These are phyloP conservation scores for Melanerpes aurifrons DNA, from an alignment of 2,113 vertebrate genomes.

Conservation along the genomic window DNA sequence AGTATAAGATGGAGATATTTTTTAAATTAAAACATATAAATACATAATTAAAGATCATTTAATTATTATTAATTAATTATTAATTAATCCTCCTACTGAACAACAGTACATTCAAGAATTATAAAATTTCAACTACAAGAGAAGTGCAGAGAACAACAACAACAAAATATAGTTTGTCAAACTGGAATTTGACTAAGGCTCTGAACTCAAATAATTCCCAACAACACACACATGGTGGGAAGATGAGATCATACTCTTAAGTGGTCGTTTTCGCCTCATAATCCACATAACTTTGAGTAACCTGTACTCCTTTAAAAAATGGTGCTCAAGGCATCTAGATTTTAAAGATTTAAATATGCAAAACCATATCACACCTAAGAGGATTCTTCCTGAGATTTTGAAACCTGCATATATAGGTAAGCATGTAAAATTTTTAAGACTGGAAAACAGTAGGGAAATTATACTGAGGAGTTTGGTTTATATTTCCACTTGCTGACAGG, in stretches of 20 bases:
- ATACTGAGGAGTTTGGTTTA: not conserved
- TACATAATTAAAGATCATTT: not conserved
- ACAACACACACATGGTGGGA: not conserved
- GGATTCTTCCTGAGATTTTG: not conserved
- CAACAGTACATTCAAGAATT: not conserved
- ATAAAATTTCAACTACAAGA: not conserved
- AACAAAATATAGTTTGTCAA: not conserved
- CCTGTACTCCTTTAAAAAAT: not conserved
- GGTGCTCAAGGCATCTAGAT: not conserved
- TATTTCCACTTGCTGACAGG: not conserved
- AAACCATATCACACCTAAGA: not conserved
- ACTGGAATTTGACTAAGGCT: not conserved
- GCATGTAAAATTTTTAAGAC: not conserved
- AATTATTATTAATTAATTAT: no score
- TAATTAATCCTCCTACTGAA: not conserved
- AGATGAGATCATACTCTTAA: not conserved
- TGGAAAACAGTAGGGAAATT: not conserved
- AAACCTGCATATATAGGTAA: not conserved
- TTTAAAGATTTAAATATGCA: not conserved
- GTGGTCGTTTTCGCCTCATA: not conserved
- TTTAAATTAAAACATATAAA: not conserved
- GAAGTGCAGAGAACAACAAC: not conserved
- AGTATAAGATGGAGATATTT: not conserved
- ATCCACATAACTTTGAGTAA: not conserved
- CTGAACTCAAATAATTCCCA: not conserved